Evolutionary conservation across 2,113 vertebrate species (phyloP), one percentile per base, ranked within the genome.

Genomic region (Apteryx owenii): DNA sequence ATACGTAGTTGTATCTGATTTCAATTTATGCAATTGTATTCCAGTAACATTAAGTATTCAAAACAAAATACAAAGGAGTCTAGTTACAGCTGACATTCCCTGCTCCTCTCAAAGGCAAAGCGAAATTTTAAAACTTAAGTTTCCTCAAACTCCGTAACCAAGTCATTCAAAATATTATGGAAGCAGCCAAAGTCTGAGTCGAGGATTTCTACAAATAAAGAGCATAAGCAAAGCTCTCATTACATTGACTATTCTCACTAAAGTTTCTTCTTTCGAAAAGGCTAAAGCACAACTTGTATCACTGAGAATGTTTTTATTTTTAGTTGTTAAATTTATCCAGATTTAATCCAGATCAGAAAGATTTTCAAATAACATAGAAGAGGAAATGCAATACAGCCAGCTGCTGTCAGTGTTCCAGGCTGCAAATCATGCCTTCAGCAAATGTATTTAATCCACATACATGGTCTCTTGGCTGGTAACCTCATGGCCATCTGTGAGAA

Each of bases 391-490:
- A 58, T 23, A 81, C 10, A 91, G 86, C 89, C 77, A 97, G 94
- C 94, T 90, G 94, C 89, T 94, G 69, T 48, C 77, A 54, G 6
- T 19, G 60, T 12, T 90, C 38, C 76, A 3, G 20, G 31, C 4
- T 72, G 75, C 44, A 56, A 95, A 95, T 16, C 68, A n/a, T 38
- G 70, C 62, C 94, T 60, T 94, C 76, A 80, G 90, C 86, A 92
- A 96, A 95, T 3, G 1, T 46, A 61, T 51, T 85, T 77, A 91
- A 53, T 76, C 78, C 66, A 48, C n/a, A 48, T 42, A 62, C 53
- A 21, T 10, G 40, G 91, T 82, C 89, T 91, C 80, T 73, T 93
- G 95, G 85, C 95, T 83, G 90, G 60, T 33, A 95, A 82, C 75
- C 73, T 79, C 70, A 6, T 6, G 54, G 61, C 86, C 95, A 89